These are phyloP conservation scores for Automeris io DNA, from an alignment of 2,888 invertebrate species.

Conservation along the genomic window DNA sequence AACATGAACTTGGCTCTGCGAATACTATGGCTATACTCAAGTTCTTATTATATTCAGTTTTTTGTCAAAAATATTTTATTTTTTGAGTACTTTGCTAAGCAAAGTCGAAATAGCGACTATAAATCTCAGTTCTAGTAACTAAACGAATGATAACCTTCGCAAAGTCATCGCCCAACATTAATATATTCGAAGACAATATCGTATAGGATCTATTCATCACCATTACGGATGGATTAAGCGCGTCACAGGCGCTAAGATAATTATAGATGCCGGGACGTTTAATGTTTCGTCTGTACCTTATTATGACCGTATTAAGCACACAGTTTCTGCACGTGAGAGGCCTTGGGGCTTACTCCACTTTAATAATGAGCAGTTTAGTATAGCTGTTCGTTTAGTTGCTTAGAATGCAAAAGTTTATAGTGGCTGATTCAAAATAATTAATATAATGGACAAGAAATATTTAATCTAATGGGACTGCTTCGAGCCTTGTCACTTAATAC, in stretches of 20 bases:
- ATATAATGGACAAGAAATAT: too few species aligned
- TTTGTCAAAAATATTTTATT: too few species aligned
- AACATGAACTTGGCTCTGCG: too few species aligned
- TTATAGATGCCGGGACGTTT: constrained; percentile 61
- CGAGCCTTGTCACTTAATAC: too few species aligned
- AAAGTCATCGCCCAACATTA: constrained; percentile 24
- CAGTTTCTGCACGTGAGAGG: not conserved
- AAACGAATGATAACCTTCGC: not conserved
- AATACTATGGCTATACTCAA: too few species aligned
- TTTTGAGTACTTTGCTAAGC: too few species aligned
- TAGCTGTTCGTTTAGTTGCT: not conserved
- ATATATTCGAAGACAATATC: constrained; percentile 52
- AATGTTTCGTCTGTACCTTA: constrained; percentile 48
- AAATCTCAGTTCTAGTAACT: too few species aligned
- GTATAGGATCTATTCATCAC: constrained; percentile 65
- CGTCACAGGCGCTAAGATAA: constrained; percentile 59
- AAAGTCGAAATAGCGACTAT: too few species aligned
- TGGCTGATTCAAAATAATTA: not conserved
- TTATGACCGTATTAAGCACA: constrained; percentile 30
- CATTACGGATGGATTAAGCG: constrained; percentile 62
- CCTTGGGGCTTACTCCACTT: constrained; percentile 7
- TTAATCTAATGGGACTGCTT: too few species aligned
- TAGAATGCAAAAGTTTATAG: not conserved
- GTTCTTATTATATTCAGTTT: too few species aligned
- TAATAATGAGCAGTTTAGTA: constrained; percentile 6